Percentiles rank a stretch among this genome's conserved stretches.
phyloP scores from a whole-genome alignment of 2,888 invertebrate species.

The Dorcus parallelipipedus region DNA sequence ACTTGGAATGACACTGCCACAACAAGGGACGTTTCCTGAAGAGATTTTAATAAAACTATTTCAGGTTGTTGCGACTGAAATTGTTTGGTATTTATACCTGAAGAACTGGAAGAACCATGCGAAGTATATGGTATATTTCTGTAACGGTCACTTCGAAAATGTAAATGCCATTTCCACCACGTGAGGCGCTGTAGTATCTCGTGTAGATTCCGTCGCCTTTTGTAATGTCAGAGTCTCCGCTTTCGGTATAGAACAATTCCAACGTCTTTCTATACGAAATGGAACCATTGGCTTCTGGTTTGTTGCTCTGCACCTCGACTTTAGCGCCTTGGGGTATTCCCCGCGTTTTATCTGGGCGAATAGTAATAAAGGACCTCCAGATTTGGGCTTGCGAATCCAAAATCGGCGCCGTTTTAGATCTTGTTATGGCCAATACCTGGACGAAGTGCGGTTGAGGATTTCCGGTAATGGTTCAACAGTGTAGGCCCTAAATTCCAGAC shows the following conservation, averaged over 20 bases:
- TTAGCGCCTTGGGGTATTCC: slow-evolving; percentile 56
- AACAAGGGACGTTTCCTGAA: slow-evolving; percentile 50
- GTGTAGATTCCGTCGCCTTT: slow-evolving; percentile 65
- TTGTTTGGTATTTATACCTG: slow-evolving; percentile 34
- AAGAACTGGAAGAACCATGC: slow-evolving; percentile 38
- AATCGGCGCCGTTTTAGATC: slow-evolving; percentile 48
- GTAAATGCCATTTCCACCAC: slow-evolving; percentile 50
- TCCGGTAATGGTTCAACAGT: slow-evolving; percentile 56
- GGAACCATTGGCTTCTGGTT: slow-evolving; percentile 41
- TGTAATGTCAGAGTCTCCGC: slow-evolving; percentile 63
- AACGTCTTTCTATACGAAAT: slow-evolving; percentile 44
- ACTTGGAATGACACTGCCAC: slow-evolving; percentile 53
- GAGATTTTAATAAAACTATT: slow-evolving; percentile 10
- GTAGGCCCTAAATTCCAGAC: slow-evolving; percentile 59
- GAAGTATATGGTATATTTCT: slow-evolving; percentile 55
- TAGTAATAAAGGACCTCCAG: slow-evolving; percentile 50
- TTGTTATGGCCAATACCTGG: slow-evolving; percentile 58
- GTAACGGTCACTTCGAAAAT: slow-evolving; percentile 52
- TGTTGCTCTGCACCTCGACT: slow-evolving; percentile 53
- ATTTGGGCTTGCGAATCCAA: slow-evolving; percentile 46
- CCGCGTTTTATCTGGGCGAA: slow-evolving; percentile 56
- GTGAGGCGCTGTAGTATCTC: slow-evolving; percentile 55
- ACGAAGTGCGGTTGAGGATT: slow-evolving; percentile 60
- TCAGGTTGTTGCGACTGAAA: background rate
- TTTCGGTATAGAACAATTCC: slow-evolving; percentile 57